Percentiles rank a stretch among this genome's conserved stretches.
Conservation (phyloP, 2,797 vertebrate species). For the Sebastolobus alascanus region DNA sequence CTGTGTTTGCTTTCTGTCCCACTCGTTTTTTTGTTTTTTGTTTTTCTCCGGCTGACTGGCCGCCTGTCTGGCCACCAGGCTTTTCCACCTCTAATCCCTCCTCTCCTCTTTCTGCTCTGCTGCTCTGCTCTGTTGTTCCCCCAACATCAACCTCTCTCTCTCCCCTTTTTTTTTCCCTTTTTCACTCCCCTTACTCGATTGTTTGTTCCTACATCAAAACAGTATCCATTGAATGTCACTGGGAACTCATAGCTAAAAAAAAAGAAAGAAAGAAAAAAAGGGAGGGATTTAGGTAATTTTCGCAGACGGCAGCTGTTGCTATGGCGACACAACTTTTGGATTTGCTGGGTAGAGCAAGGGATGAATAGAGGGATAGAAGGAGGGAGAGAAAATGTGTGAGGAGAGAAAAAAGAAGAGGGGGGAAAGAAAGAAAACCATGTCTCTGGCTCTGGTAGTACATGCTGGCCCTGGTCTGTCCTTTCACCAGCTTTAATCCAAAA, state of each 20-base stretch:
- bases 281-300: slow-evolving; percentile 85
- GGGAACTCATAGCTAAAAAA: slow-evolving; percentile 52
- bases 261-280: slow-evolving; percentile 42
- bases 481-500: slow-evolving; percentile 38
- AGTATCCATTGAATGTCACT: slow-evolving; percentile 68
- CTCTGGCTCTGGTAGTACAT: slow-evolving; percentile 27
- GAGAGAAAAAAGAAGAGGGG: neutral
- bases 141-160: slow-evolving; percentile 34
- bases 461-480: slow-evolving; percentile 16
- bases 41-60: slow-evolving; percentile 58
- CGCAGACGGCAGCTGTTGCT: slow-evolving; percentile 86
- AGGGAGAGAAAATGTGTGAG: slow-evolving; percentile 50
- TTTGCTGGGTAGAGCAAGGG: slow-evolving; percentile 74
- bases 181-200: slow-evolving; percentile 35
- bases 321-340: slow-evolving; percentile 87
- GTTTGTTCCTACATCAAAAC: slow-evolving; percentile 70
- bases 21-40: slow-evolving; percentile 12
- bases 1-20: slow-evolving; percentile 62
- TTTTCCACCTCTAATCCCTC: slow-evolving; percentile 77
- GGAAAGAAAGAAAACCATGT: slow-evolving; percentile 18
- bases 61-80: slow-evolving; percentile 74
- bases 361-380: slow-evolving; percentile 75
- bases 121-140: slow-evolving; percentile 43
- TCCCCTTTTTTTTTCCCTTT: neutral
- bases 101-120: slow-evolving; percentile 70